Base-by-base conservation (phyloP, 2,797 vertebrate genomes). In the Schizothorax lantsangensis region DNA sequence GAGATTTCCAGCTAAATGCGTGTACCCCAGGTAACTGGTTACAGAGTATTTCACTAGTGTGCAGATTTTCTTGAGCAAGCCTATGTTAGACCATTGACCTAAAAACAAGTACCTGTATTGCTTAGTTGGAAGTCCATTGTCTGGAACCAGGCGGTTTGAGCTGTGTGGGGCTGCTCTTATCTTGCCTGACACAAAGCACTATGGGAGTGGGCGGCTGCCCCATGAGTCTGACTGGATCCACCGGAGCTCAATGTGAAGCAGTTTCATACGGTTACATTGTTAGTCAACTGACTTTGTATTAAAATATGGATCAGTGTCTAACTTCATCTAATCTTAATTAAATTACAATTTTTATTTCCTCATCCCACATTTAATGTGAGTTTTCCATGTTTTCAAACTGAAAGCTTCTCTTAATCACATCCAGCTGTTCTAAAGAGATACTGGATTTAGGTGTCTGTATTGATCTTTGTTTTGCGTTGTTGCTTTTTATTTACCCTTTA, bases 401-500 rank as follows among this genome's bases (percentile, higher is more conserved):
- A 68, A 68, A 36, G 30, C 66, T 68, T 68, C 15, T 68, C 23
- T 80, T 69, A 84, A 52, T 43, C 54, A 52, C 36, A 84, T 47
- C 30, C 73, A 80, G 52, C 84, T 78, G 81, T 69, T 84, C 36
- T 77, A 43, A 84, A 82, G 62, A 57, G 81, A 84, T 79, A 40
- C 83, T 71, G 59, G 81, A 79, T 78, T 83, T 52, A 73, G 54
- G 59, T 19, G 71, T 49, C 57, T 59, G 26, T 74, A 83, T 79
- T 79, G 87, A 83, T 83, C 87, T 79, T n/a, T 36, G 82, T 49
- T 72, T 81, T 64, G 38, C 75, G 83, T 75, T 84, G 81, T 68
- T 81, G 86, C 74, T 84, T 52, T 73, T 85, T 88, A 84, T 85
- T 90, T 77, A 86, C 85, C 75, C 45, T 74, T 30, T 26, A 59